These are phyloP conservation scores for Daphoenositta chrysoptera DNA, from an alignment of 2,113 vertebrate genomes.

Conservation along the genomic window DNA sequence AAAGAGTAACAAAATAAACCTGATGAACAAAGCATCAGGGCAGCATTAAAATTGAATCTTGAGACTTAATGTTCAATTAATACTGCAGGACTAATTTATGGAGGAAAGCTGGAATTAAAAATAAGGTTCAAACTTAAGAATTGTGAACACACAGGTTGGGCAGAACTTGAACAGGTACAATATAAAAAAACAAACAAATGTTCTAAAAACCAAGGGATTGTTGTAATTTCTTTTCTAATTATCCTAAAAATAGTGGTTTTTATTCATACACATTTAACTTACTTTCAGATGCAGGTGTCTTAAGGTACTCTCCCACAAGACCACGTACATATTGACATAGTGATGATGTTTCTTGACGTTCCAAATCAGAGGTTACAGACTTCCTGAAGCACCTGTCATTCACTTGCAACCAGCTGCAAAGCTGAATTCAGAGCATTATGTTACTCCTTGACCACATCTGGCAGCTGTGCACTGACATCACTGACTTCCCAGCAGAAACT, in stretches of 20 bases:
- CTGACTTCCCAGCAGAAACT: neutral
- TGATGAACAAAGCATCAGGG: neutral
- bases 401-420: slow-evolving; percentile 82
- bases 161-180: neutral
- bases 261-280: slow-evolving; percentile 20
- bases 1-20: neutral
- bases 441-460: neutral
- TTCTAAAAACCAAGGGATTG: neutral
- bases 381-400: slow-evolving; percentile 79
- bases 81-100: neutral
- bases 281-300: slow-evolving; percentile 69
- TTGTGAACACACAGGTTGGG: neutral
- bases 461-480: neutral
- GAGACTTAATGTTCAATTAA: neutral
- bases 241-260: fast-evolving
- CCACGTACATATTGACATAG: slow-evolving; percentile 58
- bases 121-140: neutral
- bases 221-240: neutral
- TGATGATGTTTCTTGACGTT: neutral
- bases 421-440: slow-evolving; percentile 58
- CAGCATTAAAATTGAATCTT: neutral
- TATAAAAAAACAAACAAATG: neutral
- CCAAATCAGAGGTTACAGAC: neutral
- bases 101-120: neutral
- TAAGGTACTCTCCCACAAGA: slow-evolving; percentile 76